Percentiles rank a stretch among this genome's conserved stretches.
These are phyloP conservation scores for Hylaeus anthracinus DNA, from an alignment of 1,140 invertebrate species.

Conservation along the genomic window DNA sequence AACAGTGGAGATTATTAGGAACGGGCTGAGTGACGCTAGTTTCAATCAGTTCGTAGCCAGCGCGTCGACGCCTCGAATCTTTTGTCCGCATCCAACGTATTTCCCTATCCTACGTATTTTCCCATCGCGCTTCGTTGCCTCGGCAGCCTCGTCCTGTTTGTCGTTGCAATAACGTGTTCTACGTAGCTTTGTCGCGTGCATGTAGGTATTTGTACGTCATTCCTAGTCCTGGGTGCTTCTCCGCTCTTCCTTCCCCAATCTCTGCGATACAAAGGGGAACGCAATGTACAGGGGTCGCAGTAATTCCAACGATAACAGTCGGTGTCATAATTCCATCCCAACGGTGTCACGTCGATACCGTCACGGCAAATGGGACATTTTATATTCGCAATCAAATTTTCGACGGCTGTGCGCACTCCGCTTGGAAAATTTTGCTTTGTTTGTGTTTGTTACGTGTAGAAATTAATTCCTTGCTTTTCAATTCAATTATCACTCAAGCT, in stretches of 20 bases:
- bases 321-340: conserved; percentile 6
- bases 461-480: too few species aligned
- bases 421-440: too few species aligned
- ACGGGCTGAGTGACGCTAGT: not conserved
- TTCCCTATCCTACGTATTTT: conserved; percentile 21
- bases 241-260: not conserved
- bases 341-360: not conserved
- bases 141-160: conserved; percentile 15
- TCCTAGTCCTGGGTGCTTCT: not conserved
- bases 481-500: too few species aligned
- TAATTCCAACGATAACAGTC: conserved; percentile 23
- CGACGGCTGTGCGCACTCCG: too few species aligned
- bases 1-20: not conserved
- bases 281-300: not conserved
- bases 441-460: too few species aligned
- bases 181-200: conserved; percentile 10
- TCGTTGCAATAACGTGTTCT: conserved; percentile 16
- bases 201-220: conserved; percentile 29
- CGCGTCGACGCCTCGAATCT: conserved; percentile 13
- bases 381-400: not conserved
- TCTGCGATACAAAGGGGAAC: conserved; percentile 10
- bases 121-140: conserved; percentile 8
- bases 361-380: not conserved
- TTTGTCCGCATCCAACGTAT: not conserved
- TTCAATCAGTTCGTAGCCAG: conserved; percentile 11